These are phyloP conservation scores for Trichoplusia ni DNA, from an alignment of 1,140 invertebrate species.

Conservation along the genomic window DNA sequence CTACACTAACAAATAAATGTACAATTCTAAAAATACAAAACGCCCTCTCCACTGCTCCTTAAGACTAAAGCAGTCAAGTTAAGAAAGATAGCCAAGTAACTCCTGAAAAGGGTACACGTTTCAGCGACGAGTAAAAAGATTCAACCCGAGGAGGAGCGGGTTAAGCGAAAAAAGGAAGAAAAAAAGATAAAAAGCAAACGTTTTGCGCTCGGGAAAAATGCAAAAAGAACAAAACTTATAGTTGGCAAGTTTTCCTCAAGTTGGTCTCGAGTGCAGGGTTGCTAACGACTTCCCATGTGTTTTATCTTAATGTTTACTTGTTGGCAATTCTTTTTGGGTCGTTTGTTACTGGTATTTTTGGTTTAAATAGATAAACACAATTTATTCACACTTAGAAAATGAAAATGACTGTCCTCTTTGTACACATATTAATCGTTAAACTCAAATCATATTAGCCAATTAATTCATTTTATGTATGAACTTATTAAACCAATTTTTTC, in stretches of 20 bases:
- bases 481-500: too few species aligned
- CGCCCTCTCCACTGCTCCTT: constrained; percentile 49
- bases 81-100: constrained; percentile 77
- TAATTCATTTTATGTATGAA: too few species aligned
- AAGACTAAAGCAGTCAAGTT: constrained; percentile 67
- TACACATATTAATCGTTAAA: too few species aligned
- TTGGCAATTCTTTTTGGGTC: background rate
- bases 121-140: constrained; percentile 68
- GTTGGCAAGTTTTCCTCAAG: constrained; percentile 74
- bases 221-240: constrained; percentile 68
- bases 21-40: constrained; percentile 12
- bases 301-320: constrained; percentile 15
- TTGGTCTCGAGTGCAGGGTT: constrained; percentile 55
- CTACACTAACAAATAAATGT: background rate
- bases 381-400: background rate
- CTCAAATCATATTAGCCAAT: too few species aligned
- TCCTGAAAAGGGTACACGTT: constrained; percentile 80
- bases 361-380: constrained; percentile 2
- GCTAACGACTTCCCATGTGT: constrained; percentile 53
- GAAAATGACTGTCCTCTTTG: too few species aligned
- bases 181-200: constrained; percentile 61
- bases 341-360: background rate
- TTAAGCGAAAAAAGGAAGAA: constrained; percentile 45
- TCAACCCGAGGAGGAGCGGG: constrained; percentile 49
- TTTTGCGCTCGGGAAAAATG: constrained; percentile 70